Evolutionary conservation across 1,140 invertebrate genomes (phyloP).

Genomic region (Conus ventricosus): DNA sequence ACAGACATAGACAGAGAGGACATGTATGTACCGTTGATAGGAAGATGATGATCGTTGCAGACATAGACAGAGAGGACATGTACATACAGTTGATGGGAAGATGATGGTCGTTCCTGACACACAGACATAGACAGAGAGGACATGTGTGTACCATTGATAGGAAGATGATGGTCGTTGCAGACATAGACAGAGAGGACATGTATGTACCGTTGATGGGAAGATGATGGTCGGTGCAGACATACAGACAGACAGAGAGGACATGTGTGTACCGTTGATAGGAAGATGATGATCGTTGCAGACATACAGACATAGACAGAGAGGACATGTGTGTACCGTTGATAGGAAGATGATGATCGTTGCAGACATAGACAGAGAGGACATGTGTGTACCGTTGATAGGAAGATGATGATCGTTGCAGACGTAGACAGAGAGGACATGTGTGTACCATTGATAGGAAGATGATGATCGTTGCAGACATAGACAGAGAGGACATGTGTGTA

Average conservation of each 20-base stretch:
- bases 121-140: no score
- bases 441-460: not conserved
- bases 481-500: not conserved
- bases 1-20: not conserved
- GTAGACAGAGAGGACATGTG: not conserved
- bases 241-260: not conserved
- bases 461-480: constrained; percentile 50
- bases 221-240: constrained; percentile 57
- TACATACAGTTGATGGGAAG: not conserved
- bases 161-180: not conserved
- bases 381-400: no score
- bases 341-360: constrained; percentile 51
- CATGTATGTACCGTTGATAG: no score
- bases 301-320: not conserved
- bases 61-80: not conserved
- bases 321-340: not conserved
- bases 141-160: no score
- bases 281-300: not conserved
- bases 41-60: not conserved
- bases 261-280: no score
- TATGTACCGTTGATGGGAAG: not conserved
- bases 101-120: constrained; percentile 58
- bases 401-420: not conserved
- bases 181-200: not conserved
- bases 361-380: not conserved